Evolutionary conservation across 1,140 invertebrate genomes (phyloP), one percentile per base, ranked within the genome.

Genomic region (Acyrthosiphon pisum): DNA sequence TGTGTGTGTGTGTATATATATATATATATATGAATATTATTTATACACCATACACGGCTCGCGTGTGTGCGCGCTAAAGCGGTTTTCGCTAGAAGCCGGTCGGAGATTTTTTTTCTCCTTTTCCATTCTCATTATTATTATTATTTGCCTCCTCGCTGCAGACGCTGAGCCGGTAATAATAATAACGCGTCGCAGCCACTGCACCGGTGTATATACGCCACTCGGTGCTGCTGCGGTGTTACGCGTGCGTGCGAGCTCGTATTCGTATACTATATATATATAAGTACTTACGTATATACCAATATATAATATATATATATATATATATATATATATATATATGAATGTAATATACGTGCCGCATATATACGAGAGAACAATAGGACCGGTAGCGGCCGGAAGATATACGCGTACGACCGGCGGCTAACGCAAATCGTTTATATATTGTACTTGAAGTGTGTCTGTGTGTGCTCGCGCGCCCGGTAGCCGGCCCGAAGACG

Each of bases 381-480:
- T 90, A 60, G 89, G 89, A 90, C 89, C 89, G 89, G 89, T 90
- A 90, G 89, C 89, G 89, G 89, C 90, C 90, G 90, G 90, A 76
- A 91, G 56, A 76, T 76, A 44, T n/a, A 9, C 44, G 86, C 56
- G 37, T 30, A 44, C 53, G 90, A 41, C 35, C 41, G 44, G 60
- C 60, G 60, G 60, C 60, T 76, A 76, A 76, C 44, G 26, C 84
- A 44, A 46, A 30, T 44, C 22, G 41, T 86, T 26, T 46, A 86
- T 86, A 86, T 86, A 84, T 84, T 44, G 37, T 46, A 86, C 14
- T 30, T 46, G 60, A 68, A 68, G n/a, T n/a, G 68, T 35, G 68
- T 35, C n/a, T 41, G 35, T 41, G 81, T 68, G 83, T 41, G 83
- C 60, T 76, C 60, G n/a, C 60, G 60, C 60, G 30, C 60, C 30